Percentiles rank a stretch among this genome's conserved stretches.
phyloP scores from a whole-genome alignment of 2,888 invertebrate genomes.

The Perdita meconis region DNA sequence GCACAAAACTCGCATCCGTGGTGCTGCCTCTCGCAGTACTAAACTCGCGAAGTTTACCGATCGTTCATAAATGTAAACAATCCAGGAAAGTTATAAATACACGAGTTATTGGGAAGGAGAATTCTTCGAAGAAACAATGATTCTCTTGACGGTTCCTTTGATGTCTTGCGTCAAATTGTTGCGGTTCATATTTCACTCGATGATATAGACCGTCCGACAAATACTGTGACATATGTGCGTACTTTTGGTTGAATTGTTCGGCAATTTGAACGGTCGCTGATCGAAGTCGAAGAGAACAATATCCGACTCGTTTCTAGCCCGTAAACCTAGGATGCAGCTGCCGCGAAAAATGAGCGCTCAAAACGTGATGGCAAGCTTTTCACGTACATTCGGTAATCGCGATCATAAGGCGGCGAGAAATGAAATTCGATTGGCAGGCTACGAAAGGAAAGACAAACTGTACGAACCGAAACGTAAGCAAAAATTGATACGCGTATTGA shows the following conservation, averaged over 20 bases:
- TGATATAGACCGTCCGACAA: not conserved
- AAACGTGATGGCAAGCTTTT: conserved; percentile 82
- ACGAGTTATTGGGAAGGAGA: not conserved
- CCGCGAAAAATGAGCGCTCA: conserved; percentile 82
- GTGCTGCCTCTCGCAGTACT: not conserved
- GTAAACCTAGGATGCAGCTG: conserved; percentile 75
- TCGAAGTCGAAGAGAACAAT: not conserved
- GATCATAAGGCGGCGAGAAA: conserved; percentile 84
- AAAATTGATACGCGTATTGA: conserved; percentile 95
- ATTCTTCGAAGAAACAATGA: conserved; percentile 10
- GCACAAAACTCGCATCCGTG: not conserved
- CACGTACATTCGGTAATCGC: conserved; percentile 78
- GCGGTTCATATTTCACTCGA: not conserved
- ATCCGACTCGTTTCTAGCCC: conserved; percentile 2
- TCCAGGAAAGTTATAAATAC: conserved; percentile 27
- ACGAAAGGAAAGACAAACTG: conserved; percentile 88
- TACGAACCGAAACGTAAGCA: conserved; percentile 94
- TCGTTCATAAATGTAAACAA: conserved; percentile 27
- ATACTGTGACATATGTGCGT: not conserved
- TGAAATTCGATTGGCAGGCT: conserved; percentile 88
- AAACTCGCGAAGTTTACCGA: not conserved
- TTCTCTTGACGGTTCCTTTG: not conserved
- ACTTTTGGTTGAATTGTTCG: not conserved
- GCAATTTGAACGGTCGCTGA: not conserved
- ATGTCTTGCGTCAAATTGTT: not conserved